Evolutionary conservation across 2,797 vertebrate genomes (phyloP).

Genomic region (Phrynocephalus vlangalii): DNA sequence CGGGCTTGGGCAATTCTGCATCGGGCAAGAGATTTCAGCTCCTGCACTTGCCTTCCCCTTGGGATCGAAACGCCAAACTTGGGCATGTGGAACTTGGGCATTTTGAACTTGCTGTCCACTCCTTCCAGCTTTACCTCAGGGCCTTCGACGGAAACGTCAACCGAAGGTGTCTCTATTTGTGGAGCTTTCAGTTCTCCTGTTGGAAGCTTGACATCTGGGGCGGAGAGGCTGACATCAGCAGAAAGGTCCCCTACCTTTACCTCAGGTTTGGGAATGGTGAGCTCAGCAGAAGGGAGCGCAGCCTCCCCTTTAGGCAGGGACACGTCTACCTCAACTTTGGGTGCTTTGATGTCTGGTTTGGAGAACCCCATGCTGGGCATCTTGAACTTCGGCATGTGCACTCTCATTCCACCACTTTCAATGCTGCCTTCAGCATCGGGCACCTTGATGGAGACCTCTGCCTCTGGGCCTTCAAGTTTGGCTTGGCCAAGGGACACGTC

Average conservation of each 20-base stretch:
- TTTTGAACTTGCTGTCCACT: constrained; percentile 54
- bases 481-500: fast-evolving
- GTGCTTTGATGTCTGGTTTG: constrained; percentile 24
- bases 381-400: constrained; percentile 15
- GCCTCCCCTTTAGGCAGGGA: fast-evolving
- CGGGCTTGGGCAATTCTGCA: not conserved
- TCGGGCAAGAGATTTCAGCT: not conserved
- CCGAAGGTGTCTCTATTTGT: not conserved
- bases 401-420: not conserved
- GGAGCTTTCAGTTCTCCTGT: not conserved
- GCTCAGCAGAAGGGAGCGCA: not conserved
- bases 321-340: not conserved
- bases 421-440: not conserved
- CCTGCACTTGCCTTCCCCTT: not conserved
- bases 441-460: not conserved
- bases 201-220: not conserved
- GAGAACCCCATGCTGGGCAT: constrained; percentile 32
- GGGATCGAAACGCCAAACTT: not conserved
- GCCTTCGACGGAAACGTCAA: constrained; percentile 1
- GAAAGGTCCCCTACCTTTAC: fast-evolving
- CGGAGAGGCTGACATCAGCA: not conserved
- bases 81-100: constrained; percentile 20
- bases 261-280: fast-evolving
- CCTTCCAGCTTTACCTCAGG: not conserved
- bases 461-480: not conserved